These are phyloP conservation scores for Neoascia interrupta DNA, from an alignment of 2,888 invertebrate species.

Conservation along the genomic window DNA sequence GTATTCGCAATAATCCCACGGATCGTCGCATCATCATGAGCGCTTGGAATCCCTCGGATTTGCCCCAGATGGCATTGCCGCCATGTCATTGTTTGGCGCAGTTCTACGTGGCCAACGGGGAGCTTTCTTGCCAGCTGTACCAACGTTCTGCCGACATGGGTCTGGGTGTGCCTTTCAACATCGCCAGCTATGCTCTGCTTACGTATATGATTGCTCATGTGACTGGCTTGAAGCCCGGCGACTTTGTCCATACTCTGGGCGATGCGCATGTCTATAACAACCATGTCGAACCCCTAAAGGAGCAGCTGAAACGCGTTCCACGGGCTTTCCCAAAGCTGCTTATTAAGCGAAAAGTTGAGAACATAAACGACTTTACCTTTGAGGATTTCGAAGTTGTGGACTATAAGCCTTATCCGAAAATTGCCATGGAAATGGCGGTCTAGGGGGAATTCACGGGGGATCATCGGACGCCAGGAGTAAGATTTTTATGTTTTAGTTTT, in stretches of 20 bases:
- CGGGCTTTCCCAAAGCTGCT: constrained; percentile 89
- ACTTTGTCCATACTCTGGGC: constrained; percentile 96
- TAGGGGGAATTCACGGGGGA: constrained; percentile 49
- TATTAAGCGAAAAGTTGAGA: constrained; percentile 86
- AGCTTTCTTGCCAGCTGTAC: constrained; percentile 94
- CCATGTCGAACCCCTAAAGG: constrained; percentile 90
- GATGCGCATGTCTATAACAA: constrained; percentile 97
- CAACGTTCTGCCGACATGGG: constrained; percentile 99
- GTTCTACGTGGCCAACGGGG: constrained; percentile 92
- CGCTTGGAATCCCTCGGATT: constrained; percentile 96
- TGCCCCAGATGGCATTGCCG: constrained; percentile 95
- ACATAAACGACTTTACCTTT: constrained; percentile 92
- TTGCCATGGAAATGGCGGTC: constrained; percentile 90
- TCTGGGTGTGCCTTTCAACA: constrained; percentile 98
- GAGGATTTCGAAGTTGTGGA: constrained; percentile 92
- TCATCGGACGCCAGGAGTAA: background rate
- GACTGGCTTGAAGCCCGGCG: constrained; percentile 93
- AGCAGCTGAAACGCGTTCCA: constrained; percentile 89
- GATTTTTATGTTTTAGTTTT: too few species aligned
- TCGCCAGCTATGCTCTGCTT: constrained; percentile 96
- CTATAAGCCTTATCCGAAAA: constrained; percentile 93
- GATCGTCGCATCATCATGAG: constrained; percentile 95
- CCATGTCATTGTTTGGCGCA: constrained; percentile 98
- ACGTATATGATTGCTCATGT: constrained; percentile 98
- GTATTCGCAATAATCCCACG: constrained; percentile 89